Conservation (phyloP, 1,140 invertebrate genomes). For the Hestina assimilis region DNA sequence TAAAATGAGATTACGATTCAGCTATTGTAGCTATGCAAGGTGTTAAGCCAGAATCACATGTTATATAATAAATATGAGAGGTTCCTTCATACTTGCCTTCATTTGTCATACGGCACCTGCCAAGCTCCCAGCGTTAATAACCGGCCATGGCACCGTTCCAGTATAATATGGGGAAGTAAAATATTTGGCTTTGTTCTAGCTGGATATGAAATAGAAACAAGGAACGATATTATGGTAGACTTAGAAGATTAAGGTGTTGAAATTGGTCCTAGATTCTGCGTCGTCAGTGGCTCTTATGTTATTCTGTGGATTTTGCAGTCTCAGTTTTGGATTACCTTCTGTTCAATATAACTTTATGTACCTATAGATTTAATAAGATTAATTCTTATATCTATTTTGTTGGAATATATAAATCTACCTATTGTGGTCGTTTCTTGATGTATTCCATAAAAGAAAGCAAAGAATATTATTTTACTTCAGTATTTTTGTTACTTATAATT, state of each 20-base stretch:
- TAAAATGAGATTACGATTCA: background rate
- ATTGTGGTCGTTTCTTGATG: no score
- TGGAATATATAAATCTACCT: no score
- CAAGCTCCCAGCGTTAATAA: conserved; percentile 18
- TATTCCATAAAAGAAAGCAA: no score
- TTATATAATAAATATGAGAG: conserved; percentile 4
- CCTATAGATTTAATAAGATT: background rate
- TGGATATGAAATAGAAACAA: conserved; percentile 15
- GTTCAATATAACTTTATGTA: no score
- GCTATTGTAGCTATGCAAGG: background rate
- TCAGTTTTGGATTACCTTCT: background rate
- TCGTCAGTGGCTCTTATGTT: background rate
- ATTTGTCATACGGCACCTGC: conserved; percentile 20
- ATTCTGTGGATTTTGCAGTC: background rate
- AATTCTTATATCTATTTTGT: no score
- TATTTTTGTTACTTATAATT: no score
- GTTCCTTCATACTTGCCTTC: conserved; percentile 14
- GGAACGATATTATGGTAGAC: conserved; percentile 1
- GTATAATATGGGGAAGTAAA: conserved; percentile 7
- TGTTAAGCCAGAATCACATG: background rate
- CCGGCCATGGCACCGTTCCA: conserved; percentile 17
- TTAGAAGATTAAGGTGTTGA: background rate
- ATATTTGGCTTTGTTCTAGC: conserved; percentile 18
- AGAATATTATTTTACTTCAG: no score
- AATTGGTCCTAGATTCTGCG: background rate